Evolutionary conservation across 1,140 invertebrate genomes (phyloP).

Genomic region (Anastrepha ludens): DNA sequence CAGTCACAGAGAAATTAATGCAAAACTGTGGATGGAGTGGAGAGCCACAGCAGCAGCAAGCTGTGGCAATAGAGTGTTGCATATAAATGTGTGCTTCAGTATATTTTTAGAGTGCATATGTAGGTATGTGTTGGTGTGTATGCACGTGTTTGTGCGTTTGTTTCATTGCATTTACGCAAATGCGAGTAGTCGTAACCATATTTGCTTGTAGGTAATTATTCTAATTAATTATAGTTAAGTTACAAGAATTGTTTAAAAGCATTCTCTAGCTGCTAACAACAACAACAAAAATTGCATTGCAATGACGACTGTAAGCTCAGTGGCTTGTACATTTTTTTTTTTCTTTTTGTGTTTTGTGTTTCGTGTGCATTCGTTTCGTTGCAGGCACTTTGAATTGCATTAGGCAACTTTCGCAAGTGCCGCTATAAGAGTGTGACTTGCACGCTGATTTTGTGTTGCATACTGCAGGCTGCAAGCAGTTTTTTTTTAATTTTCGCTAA

Average conservation of each 20-base stretch:
- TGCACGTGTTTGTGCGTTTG: not conserved
- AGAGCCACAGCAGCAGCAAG: not conserved
- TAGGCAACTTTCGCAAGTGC: not conserved
- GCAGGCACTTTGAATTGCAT: not conserved
- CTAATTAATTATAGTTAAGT: conserved; percentile 14
- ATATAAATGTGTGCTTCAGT: not conserved
- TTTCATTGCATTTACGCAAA: not conserved
- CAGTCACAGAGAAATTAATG: not conserved
- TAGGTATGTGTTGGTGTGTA: not conserved
- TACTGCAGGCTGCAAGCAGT: not conserved
- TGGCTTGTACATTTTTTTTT: not conserved
- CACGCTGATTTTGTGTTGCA: not conserved
- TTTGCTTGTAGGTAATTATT: conserved; percentile 25
- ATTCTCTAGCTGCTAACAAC: not conserved
- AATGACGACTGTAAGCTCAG: not conserved
- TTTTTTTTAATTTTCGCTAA: not conserved
- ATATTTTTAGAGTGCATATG: not conserved
- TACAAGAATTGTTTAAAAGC: conserved; percentile 24
- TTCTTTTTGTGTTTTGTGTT: not conserved
- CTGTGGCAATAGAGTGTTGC: not conserved
- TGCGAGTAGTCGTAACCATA: not conserved
- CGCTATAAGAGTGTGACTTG: not conserved
- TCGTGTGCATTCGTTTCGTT: no score
- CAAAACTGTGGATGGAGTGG: not conserved
- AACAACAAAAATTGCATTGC: not conserved